Conservation (phyloP, 2,113 vertebrate genomes). For the Coracopsis vasa region DNA sequence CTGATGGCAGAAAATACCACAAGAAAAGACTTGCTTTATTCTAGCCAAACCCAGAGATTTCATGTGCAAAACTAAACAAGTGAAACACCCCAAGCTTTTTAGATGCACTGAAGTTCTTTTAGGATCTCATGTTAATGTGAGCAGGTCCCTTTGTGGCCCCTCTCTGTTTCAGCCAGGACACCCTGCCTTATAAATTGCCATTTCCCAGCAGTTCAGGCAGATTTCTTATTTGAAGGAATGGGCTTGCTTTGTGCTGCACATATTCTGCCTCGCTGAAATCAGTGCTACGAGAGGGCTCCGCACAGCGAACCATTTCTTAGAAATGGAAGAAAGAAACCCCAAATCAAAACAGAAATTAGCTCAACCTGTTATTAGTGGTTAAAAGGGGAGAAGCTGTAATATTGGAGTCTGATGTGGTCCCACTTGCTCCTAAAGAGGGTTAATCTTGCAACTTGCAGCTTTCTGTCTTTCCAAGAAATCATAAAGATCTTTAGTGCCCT, state of each 20-base stretch:
- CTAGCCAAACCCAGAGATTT: neutral
- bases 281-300: neutral
- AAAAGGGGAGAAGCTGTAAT: conserved; percentile 45
- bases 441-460: neutral
- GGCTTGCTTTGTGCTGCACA: neutral
- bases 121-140: neutral
- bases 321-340: conserved; percentile 35
- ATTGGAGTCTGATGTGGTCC: conserved; percentile 25
- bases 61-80: neutral
- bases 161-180: neutral
- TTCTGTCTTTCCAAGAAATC: neutral
- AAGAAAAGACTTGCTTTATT: neutral
- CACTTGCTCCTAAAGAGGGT: conserved; percentile 27
- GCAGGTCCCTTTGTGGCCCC: neutral
- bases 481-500: conserved; percentile 66
- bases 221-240: neutral
- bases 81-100: neutral
- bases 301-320: neutral
- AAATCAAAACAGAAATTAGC: conserved; percentile 39
- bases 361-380: conserved; percentile 36
- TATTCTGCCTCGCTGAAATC: neutral
- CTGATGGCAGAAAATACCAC: conserved; percentile 10
- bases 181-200: neutral
- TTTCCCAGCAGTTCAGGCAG: neutral
- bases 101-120: neutral